Evolutionary conservation across 2,797 vertebrate genomes (phyloP).

Genomic region (Tapirus indicus): DNA sequence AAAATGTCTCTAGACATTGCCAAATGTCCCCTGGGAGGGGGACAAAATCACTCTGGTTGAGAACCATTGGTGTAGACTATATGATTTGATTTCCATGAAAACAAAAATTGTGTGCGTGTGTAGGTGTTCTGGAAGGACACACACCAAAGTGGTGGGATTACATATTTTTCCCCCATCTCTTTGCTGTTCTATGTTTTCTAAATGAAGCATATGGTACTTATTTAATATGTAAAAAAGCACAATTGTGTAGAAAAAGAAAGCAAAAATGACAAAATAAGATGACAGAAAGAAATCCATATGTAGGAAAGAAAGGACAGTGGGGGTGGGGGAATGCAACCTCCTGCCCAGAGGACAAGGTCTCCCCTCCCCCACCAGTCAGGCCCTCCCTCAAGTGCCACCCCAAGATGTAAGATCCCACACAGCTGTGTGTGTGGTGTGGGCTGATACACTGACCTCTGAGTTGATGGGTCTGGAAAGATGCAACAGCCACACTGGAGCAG

Average conservation of each 20-base stretch:
- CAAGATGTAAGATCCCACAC: neutral
- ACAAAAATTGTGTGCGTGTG: neutral
- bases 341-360: neutral
- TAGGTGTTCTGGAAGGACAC: neutral
- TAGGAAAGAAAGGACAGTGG: neutral
- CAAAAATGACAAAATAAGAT: neutral
- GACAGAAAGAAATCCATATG: neutral
- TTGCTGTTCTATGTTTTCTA: constrained; percentile 40
- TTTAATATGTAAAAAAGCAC: neutral
- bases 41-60: neutral
- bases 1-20: neutral
- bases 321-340: neutral
- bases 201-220: neutral
- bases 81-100: neutral
- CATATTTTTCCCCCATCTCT: neutral
- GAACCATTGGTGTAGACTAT: neutral
- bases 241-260: neutral
- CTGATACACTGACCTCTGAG: neutral
- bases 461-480: neutral
- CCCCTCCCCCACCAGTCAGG: neutral
- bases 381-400: neutral
- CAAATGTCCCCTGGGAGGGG: neutral
- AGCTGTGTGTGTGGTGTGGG: fast-evolving
- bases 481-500: neutral
- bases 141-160: neutral